Percentiles rank a stretch among this genome's conserved stretches.
Conservation (phyloP, 1,140 invertebrate species). For the Scaptodrosophila lebanonensis region DNA sequence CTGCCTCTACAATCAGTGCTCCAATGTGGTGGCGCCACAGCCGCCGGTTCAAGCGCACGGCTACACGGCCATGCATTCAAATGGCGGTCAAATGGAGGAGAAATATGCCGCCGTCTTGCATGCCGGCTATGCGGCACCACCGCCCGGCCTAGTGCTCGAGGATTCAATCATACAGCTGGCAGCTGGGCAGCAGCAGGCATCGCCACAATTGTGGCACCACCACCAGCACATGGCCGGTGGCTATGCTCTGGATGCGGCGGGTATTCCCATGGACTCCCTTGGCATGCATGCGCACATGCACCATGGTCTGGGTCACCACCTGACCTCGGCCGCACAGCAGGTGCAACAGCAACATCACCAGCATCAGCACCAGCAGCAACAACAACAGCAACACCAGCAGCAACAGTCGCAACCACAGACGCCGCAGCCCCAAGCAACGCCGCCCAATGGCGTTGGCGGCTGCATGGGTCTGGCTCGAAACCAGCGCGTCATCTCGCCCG, state of each 20-base stretch:
- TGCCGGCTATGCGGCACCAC: conserved; percentile 56
- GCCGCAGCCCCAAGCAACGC: conserved; percentile 37
- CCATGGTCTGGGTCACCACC: conserved; percentile 44
- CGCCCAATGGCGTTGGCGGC: conserved; percentile 40
- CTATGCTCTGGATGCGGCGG: conserved; percentile 51
- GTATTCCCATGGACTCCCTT: conserved; percentile 56
- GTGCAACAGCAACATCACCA: conserved; percentile 51
- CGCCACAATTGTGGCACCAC: conserved; percentile 70
- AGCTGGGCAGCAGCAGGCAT: conserved; percentile 53
- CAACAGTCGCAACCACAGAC: conserved; percentile 23
- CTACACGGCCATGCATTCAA: conserved; percentile 39
- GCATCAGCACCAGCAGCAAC: conserved; percentile 34
- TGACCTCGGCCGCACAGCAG: conserved; percentile 36
- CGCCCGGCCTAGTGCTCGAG: conserved; percentile 68
- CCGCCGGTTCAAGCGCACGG: conserved; percentile 35
- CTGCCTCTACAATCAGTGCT: conserved; percentile 78
- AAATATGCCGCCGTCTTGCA: conserved; percentile 69
- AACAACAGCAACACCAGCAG: conserved; percentile 36
- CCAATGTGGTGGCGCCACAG: conserved; percentile 33
- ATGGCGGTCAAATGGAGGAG: conserved; percentile 54
- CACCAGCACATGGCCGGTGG: conserved; percentile 62
- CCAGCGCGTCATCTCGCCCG: conserved; percentile 68
- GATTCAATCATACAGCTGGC: conserved; percentile 77
- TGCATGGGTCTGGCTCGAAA: conserved; percentile 32
- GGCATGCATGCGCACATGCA: conserved; percentile 59